phyloP scores from a whole-genome alignment of 2,113 vertebrate species.

The Rhynchomys soricoides region DNA sequence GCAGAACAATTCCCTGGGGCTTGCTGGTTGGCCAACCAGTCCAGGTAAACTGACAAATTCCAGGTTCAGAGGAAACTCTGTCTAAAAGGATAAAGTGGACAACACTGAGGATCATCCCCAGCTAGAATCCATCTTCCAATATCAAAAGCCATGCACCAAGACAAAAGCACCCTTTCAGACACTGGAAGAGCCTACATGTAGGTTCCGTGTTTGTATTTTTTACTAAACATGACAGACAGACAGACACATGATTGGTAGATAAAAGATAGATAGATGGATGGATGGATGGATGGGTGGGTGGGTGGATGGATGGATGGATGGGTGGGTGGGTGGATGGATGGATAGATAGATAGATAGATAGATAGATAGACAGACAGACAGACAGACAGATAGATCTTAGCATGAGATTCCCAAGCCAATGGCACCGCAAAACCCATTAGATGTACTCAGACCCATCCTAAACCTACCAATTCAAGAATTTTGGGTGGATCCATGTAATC shows the following conservation, averaged over 20 bases:
- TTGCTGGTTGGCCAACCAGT: neutral
- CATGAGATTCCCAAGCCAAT: neutral
- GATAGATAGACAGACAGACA: neutral
- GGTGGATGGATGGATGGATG: neutral
- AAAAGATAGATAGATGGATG: neutral
- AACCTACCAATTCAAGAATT: neutral
- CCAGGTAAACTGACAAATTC: neutral
- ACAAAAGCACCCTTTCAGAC: neutral
- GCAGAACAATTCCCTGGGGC: neutral
- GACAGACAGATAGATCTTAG: neutral
- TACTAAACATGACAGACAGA: too few relatives aligned
- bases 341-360: neutral
- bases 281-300: neutral
- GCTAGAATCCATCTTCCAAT: neutral
- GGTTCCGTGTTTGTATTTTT: neutral
- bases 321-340: neutral
- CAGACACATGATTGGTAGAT: neutral
- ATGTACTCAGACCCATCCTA: neutral
- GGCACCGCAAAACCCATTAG: neutral
- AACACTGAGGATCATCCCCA: neutral
- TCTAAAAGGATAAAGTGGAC: neutral
- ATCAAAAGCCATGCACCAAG: neutral
- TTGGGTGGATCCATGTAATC: neutral
- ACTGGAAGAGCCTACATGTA: neutral
- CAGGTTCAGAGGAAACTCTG: too few relatives aligned